Evolutionary conservation across 2,113 vertebrate species (phyloP).

Genomic region (Promerops cafer): DNA sequence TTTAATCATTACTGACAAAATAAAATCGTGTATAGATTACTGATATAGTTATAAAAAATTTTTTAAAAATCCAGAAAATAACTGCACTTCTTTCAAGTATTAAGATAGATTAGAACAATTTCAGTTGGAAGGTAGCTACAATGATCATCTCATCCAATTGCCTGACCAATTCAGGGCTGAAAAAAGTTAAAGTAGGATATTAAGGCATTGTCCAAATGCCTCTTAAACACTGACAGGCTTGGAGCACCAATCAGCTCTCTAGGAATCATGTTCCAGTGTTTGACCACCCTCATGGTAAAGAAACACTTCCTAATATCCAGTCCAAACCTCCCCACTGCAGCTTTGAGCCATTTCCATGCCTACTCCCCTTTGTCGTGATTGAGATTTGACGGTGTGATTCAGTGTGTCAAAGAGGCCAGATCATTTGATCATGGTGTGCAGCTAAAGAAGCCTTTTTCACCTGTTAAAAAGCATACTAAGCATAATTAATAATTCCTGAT

Average conservation of each 20-base stretch:
- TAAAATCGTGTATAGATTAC: neutral
- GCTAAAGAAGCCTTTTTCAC: neutral
- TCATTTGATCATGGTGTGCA: neutral
- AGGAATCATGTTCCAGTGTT: neutral
- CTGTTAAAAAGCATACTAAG: neutral
- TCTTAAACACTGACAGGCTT: neutral
- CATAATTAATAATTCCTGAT: neutral
- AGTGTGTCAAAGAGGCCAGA: neutral
- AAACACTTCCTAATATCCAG: neutral
- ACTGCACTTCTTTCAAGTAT: neutral
- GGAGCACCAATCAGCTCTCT: neutral
- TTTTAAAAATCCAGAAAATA: neutral
- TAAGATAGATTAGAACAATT: neutral
- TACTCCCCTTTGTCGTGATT: neutral
- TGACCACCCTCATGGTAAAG: neutral
- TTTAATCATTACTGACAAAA: neutral
- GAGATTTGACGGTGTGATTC: neutral
- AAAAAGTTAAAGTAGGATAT: neutral
- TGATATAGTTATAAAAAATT: neutral
- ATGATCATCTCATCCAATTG: neutral
- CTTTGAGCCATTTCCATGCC: neutral
- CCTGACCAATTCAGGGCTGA: neutral
- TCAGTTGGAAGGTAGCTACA: neutral
- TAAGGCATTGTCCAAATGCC: neutral
- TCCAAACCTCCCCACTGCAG: neutral